These are phyloP conservation scores for Rhinolophus ferrumequinum DNA, from an alignment of 2,113 vertebrate species.

Conservation along the genomic window DNA sequence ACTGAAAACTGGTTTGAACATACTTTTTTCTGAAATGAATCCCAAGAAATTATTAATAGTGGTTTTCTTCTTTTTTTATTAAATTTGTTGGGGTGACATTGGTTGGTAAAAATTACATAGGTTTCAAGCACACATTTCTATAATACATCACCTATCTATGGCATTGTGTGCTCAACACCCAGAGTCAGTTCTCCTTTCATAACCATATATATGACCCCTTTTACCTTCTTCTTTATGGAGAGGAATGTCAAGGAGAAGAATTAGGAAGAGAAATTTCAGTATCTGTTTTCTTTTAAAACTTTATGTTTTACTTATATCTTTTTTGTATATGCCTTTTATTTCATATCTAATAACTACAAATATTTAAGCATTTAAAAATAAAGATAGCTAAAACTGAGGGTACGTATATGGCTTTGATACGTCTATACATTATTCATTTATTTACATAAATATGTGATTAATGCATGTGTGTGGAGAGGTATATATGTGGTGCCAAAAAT, in stretches of 20 bases:
- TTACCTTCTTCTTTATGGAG: neutral
- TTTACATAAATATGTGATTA: neutral
- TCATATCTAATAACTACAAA: neutral
- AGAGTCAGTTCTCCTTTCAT: too few relatives aligned
- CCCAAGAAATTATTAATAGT: neutral
- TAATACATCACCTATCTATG: too few relatives aligned
- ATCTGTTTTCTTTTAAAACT: neutral
- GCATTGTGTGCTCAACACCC: too few relatives aligned
- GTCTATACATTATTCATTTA: neutral
- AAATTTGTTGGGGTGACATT: too few relatives aligned
- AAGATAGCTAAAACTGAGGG: neutral
- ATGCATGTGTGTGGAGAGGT: neutral
- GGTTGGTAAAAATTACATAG: too few relatives aligned
- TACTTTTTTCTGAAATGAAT: neutral
- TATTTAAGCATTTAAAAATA: slow-evolving; percentile 22
- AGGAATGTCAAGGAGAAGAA: neutral
- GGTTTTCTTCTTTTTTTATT: neutral
- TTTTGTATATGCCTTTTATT: neutral
- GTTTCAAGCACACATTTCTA: too few relatives aligned
- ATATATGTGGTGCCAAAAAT: neutral
- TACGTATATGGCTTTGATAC: neutral
- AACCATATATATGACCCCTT: too few relatives aligned
- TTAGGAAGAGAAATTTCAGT: neutral
- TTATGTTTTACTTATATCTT: neutral
- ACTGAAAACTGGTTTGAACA: neutral